Base-by-base conservation (phyloP, 2,888 invertebrate species). In the Napeogenes sylphis region DNA sequence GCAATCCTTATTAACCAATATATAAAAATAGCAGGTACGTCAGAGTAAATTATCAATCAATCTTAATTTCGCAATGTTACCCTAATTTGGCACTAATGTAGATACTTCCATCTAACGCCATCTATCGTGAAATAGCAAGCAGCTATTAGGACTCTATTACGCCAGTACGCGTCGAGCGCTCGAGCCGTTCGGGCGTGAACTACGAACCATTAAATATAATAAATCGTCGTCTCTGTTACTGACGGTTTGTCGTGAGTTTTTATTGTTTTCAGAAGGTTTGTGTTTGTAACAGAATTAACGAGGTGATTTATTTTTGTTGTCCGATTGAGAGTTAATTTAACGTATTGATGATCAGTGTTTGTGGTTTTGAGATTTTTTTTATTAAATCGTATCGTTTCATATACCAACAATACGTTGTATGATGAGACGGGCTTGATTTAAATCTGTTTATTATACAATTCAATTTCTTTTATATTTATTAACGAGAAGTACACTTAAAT, bases 211-310 rank as follows among this genome's bases (percentile, higher is more conserved):
- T 73, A 71, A 73, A 76, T 75, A 73, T 78, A 75, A 82, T 78
- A 81, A 80, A 82, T 81, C 70, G 77, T 53, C 69, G 56, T 64
- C 62, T 59, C 73, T 80, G 82, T 64, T 56, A 30, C 63, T 70
- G 79, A 78, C 81, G 71, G 74, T 66, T 66, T 66, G 70, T 70
- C 69, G 65, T 58, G 58, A 51, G 33, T 54, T 59, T 58, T 58
- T 67, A 64, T 54, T 59, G 62, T 46, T 59, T 67, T 66, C 60
- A 54, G 58, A 45, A n/a, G 45, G 4, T 59, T 56, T 56, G 12
- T 58, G 55, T 33, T 21, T 47, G 10, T 42, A 42, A 30, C 35
- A 4, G 53, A 42, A 3, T 53, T 6, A 14, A 46, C 47, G 56
- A 42, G 46, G 47, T 56, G 55, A 21, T 57, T 46, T 57, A 32